phyloP scores from a whole-genome alignment of 2,888 invertebrate species.

The Tridacna gigas region DNA sequence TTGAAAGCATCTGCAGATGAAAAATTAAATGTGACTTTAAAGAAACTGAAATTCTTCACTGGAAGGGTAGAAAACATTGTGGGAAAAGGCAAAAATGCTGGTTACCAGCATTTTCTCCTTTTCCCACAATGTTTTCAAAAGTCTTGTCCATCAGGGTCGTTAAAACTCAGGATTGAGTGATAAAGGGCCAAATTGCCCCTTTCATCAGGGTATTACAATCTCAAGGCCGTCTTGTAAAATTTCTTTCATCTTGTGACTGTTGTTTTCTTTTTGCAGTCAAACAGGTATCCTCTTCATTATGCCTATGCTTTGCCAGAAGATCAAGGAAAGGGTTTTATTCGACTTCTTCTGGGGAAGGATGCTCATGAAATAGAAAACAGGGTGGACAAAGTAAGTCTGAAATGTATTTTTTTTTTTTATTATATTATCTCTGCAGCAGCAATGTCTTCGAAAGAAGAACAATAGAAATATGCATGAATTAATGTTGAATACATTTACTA shows the following conservation, averaged over 20 bases:
- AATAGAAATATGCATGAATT: no score
- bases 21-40: no score
- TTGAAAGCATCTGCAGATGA: no score
- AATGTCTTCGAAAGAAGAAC: no score
- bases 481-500: no score
- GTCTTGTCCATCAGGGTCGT: background rate
- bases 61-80: no score
- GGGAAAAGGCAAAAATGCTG: no score
- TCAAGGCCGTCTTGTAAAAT: background rate
- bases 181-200: no score
- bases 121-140: background rate
- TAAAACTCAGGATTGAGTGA: background rate
- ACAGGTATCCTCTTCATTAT: conserved; percentile 81
- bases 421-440: no score
- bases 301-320: conserved; percentile 77
- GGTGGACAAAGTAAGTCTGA: conserved; percentile 72
- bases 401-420: background rate
- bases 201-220: background rate
- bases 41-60: no score
- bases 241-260: background rate
- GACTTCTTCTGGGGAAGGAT: conserved; percentile 69
- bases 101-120: no score
- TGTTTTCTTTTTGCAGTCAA: conserved; percentile 68
- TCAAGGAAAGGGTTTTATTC: conserved; percentile 61
- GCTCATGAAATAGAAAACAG: conserved; percentile 74